Base-by-base conservation (phyloP, 2,888 invertebrate genomes). In the Brachynemurus nebulosus region DNA sequence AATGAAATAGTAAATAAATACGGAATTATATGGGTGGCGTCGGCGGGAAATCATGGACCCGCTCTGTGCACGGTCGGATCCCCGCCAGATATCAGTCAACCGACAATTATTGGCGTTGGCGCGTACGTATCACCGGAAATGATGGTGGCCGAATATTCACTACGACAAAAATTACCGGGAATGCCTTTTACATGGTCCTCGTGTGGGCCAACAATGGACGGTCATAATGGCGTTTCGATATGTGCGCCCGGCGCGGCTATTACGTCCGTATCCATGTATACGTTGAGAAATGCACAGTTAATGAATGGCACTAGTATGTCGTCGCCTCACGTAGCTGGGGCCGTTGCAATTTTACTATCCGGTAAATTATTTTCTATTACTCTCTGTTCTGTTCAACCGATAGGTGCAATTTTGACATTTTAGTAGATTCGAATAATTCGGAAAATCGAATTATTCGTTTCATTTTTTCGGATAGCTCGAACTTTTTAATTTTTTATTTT, bases 271-370 rank as follows among this genome's bases (percentile, higher is more conserved):
- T 89, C 96, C 49, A 63, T 82, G 72, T 98, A 89, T 65, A 90
- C 91, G 0, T 70, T 96, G 52, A 72, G 88, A 47, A 78, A 80
- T 57, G 74, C 77, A 27, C 92, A 93, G 60, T 72, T 97, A 8
- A 90, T 96, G 89, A 96, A 96, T 64, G 97, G 96, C 19, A 97
- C 96, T 1, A 95, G 93, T 46, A 98, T 98, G 97, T 86, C 93
- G 8, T 86, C 95, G 1, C 97, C 97, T 1, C 95, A 96, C 66
- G 93, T 91, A 2, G 85, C 92, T 38, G 97, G 97, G 18, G 85
- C 86, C 46, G 77, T 93, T 33, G 80, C 83, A 45, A 61, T 83
- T 3, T 64, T 95, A 5, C 66, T 95, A 45, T 91, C 90, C 0
- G 96, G n/a, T n/a, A n/a, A n/a, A n/a, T n/a, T n/a, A n/a, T n/a